phyloP scores from a whole-genome alignment of 2,888 invertebrate species.

The Oxystoma pomonae region DNA sequence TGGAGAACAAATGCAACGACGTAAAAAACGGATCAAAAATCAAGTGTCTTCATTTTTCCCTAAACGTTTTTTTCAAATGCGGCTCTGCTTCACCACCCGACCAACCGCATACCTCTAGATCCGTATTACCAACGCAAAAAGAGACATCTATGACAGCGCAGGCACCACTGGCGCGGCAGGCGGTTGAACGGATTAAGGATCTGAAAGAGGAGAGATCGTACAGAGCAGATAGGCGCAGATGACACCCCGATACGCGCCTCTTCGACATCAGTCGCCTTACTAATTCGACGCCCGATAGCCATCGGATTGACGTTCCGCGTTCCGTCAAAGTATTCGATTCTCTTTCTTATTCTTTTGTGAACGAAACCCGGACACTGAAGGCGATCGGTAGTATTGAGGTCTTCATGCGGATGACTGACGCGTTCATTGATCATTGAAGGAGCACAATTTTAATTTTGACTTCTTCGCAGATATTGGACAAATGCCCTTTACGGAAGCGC shows the following conservation, averaged over 20 bases:
- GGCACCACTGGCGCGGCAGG: neutral
- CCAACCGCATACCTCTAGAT: too few relatives aligned
- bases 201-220: neutral
- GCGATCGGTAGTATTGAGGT: neutral
- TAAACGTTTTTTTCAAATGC: too few relatives aligned
- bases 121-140: neutral
- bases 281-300: constrained; percentile 13
- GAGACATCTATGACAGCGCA: neutral
- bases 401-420: neutral
- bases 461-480: too few relatives aligned
- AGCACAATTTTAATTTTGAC: too few relatives aligned
- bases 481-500: too few relatives aligned
- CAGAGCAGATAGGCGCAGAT: constrained; percentile 10
- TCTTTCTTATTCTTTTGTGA: neutral
- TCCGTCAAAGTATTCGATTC: neutral
- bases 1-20: too few relatives aligned
- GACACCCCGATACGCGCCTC: constrained; percentile 19
- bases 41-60: too few relatives aligned
- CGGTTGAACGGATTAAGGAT: neutral
- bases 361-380: neutral
- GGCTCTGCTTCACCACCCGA: too few relatives aligned
- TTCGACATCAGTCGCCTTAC: constrained; percentile 23
- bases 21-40: too few relatives aligned
- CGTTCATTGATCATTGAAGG: neutral
- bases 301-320: too few relatives aligned